A percentile compares a stretch with the other conserved stretches of the same genome.
phyloP scores from a whole-genome alignment of 2,797 vertebrate genomes.

The Hybognathus amarus region DNA sequence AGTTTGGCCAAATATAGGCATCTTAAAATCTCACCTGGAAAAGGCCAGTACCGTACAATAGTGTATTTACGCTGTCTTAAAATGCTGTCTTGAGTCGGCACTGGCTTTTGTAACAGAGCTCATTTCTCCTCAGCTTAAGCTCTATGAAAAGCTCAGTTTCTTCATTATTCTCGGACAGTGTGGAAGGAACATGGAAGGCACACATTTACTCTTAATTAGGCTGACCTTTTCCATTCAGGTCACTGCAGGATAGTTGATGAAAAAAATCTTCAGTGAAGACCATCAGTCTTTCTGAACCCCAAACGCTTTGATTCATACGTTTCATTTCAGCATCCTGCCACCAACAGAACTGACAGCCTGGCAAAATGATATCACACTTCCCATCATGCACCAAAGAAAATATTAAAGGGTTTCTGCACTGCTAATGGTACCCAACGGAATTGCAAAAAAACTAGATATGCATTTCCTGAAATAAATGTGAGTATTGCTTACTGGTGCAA shows the following conservation, averaged over 20 bases:
- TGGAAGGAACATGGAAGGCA: not conserved
- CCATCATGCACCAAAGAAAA: not conserved
- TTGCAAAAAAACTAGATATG: not conserved
- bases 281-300: constrained; percentile 5
- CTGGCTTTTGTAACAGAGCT: not conserved
- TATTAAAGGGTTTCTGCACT: not conserved
- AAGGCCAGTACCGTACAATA: not conserved
- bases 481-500: not conserved
- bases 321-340: constrained; percentile 13
- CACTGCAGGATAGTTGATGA: constrained; percentile 24
- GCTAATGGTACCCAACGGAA: not conserved
- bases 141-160: not conserved
- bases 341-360: constrained; percentile 2
- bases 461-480: not conserved
- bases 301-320: not conserved
- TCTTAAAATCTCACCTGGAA: not conserved
- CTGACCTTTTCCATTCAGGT: constrained; percentile 4
- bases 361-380: constrained; percentile 19
- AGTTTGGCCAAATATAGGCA: not conserved
- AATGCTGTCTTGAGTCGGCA: not conserved
- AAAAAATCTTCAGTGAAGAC: constrained; percentile 8
- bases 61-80: not conserved
- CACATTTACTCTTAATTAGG: constrained; percentile 16
- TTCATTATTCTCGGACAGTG: not conserved
- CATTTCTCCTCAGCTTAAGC: not conserved